Evolutionary conservation across 2,797 vertebrate species (phyloP), one percentile per base, ranked within the genome.

Genomic region (Gouania willdenowi): DNA sequence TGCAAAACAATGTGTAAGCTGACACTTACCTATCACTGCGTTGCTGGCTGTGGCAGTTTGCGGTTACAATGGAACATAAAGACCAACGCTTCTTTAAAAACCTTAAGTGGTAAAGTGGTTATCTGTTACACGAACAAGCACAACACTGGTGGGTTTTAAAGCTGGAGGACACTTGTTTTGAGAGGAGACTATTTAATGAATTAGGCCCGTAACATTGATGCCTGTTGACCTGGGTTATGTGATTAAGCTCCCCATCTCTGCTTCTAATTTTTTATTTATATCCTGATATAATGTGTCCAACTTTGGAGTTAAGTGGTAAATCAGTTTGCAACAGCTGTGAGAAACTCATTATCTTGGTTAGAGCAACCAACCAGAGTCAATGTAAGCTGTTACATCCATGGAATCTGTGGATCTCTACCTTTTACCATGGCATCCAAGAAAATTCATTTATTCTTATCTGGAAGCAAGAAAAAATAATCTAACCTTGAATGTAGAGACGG

Each of bases 151-250:
- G 20, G 41, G 59, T 56, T 55, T 49, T 41, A 67, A 41, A 31
- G 40, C n/a, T 2, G 12, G 43, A 23, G 48, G 41, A 37, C 25
- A 28, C 45, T 28, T 1, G 1, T 26, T 55, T 45, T 55, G 10
- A 41, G 63, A 60, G 68, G 48, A 62, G 33, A 43, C 55, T 66
- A 16, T 62, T 56, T 67, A 74, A 74, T 70, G 57, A 77, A 61
- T 53, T 33, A 48, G 26, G 36, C 27, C 37, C 32, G 34, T 28
- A 48, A 64, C 36, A 52, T 46, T 14, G 17, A 29, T 37, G 48
- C 40, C 46, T 53, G 53, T 63, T 54, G 53, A 64, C 61, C 45
- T 24, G 15, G 23, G 48, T 52, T 49, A 13, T 41, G 49, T 35
- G 57, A 42, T 68, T 63, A 51, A 41, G 54, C 51, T 53, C 40